Evolutionary conservation across 2,888 invertebrate genomes (phyloP).

Genomic region (Tyria jacobaeae): DNA sequence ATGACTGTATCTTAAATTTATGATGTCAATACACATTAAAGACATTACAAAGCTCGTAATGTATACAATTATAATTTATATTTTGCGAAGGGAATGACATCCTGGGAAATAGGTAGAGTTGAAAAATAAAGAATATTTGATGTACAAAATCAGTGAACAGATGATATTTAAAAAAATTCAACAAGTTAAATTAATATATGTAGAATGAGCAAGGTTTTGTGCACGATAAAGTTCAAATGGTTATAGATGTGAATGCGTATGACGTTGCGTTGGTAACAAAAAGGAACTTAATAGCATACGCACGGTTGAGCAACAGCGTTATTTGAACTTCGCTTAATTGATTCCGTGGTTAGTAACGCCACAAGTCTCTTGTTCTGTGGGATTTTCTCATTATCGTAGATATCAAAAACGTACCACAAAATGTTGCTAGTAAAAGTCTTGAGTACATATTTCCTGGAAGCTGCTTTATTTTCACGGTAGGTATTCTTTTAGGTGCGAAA

Average conservation of each 20-base stretch:
- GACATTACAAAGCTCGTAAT: background rate
- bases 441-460: background rate
- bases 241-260: constrained; percentile 27
- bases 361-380: constrained; percentile 2
- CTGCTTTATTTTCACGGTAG: background rate
- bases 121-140: too few relatives aligned
- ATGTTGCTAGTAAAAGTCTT: background rate
- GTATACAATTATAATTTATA: background rate
- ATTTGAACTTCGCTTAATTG: constrained; percentile 40
- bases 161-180: too few relatives aligned
- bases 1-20: background rate
- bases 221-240: constrained; percentile 28
- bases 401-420: background rate
- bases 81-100: background rate
- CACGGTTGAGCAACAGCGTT: constrained; percentile 27
- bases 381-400: constrained; percentile 4
- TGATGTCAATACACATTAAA: background rate
- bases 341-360: constrained; percentile 29
- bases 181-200: too few relatives aligned
- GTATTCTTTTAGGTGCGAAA: background rate
- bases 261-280: constrained; percentile 29
- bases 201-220: constrained; percentile 30
- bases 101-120: background rate
- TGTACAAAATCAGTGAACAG: too few relatives aligned
- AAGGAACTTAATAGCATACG: constrained; percentile 33